These are phyloP conservation scores for Abrostola tripartita DNA, from an alignment of 2,888 invertebrate species.

Conservation along the genomic window DNA sequence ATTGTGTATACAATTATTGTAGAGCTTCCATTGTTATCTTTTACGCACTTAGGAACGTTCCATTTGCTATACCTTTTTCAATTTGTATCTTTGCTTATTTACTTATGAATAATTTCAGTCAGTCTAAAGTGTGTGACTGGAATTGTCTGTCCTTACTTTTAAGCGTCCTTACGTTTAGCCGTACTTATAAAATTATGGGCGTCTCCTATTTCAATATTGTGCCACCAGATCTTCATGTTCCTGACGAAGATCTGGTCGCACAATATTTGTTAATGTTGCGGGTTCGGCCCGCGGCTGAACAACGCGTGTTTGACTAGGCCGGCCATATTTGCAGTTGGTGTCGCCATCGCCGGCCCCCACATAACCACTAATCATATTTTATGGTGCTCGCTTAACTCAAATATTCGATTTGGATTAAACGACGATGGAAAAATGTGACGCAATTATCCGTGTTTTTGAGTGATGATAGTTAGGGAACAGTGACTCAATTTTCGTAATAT, in stretches of 20 bases:
- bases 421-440: slow-evolving; percentile 65
- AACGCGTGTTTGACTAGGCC: slow-evolving; percentile 74
- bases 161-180: not conserved
- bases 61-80: not conserved
- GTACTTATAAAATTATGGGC: not conserved
- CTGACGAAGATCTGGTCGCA: slow-evolving; percentile 64
- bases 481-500: slow-evolving; percentile 5
- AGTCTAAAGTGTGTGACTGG: not conserved
- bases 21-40: slow-evolving; percentile 21
- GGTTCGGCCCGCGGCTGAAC: slow-evolving; percentile 54
- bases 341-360: slow-evolving; percentile 70
- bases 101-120: not conserved
- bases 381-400: slow-evolving; percentile 78
- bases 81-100: not conserved
- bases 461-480: slow-evolving; percentile 48
- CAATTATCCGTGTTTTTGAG: slow-evolving; percentile 49
- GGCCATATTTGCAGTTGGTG: slow-evolving; percentile 74
- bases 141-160: not conserved
- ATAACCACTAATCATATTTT: slow-evolving; percentile 86
- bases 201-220: slow-evolving; percentile 35
- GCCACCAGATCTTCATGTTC: too few species aligned
- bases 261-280: slow-evolving; percentile 73
- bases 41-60: not conserved
- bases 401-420: slow-evolving; percentile 80
- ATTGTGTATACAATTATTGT: slow-evolving; percentile 20